These are phyloP conservation scores for Eulemur rubriventer DNA, from an alignment of 2,797 vertebrate species.

Conservation along the genomic window DNA sequence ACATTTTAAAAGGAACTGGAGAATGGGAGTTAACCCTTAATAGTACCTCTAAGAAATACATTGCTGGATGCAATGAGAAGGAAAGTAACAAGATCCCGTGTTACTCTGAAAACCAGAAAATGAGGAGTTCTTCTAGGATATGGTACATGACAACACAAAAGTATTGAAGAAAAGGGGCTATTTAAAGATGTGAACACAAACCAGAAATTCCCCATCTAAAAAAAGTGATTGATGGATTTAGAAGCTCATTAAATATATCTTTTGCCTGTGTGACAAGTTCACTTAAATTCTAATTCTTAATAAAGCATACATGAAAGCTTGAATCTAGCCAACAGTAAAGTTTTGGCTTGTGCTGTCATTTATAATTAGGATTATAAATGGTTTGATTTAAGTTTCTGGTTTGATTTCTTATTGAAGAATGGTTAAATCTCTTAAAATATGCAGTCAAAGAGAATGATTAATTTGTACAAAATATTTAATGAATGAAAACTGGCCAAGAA, in stretches of 20 bases:
- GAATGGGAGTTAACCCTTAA: conserved; percentile 34
- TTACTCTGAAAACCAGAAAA: conserved; percentile 58
- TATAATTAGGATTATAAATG: conserved; percentile 68
- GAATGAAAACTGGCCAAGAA: conserved; percentile 35
- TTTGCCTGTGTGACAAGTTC: conserved; percentile 62
- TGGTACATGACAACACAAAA: conserved; percentile 52
- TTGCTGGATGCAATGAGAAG: background rate
- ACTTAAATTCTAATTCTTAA: conserved; percentile 73
- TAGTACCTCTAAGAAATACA: background rate
- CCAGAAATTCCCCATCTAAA: conserved; percentile 51
- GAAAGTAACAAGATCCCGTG: background rate
- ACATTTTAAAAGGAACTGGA: conserved; percentile 54
- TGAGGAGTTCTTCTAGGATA: background rate
- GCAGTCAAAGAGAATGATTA: conserved; percentile 54
- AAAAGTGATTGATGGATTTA: conserved; percentile 64
- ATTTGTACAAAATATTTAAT: conserved; percentile 46
- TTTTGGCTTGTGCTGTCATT: conserved; percentile 70
- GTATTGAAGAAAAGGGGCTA: background rate
- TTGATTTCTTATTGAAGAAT: conserved; percentile 65
- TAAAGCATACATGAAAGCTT: conserved; percentile 67
- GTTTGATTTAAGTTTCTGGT: conserved; percentile 29
- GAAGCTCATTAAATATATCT: conserved; percentile 74
- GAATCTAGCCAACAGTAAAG: conserved; percentile 67
- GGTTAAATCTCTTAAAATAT: conserved; percentile 67
- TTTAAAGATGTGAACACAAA: conserved; percentile 63